Percentiles rank a stretch among this genome's conserved stretches.
These are phyloP conservation scores for Ceriagrion tenellum DNA, from an alignment of 2,888 invertebrate genomes.

Conservation along the genomic window DNA sequence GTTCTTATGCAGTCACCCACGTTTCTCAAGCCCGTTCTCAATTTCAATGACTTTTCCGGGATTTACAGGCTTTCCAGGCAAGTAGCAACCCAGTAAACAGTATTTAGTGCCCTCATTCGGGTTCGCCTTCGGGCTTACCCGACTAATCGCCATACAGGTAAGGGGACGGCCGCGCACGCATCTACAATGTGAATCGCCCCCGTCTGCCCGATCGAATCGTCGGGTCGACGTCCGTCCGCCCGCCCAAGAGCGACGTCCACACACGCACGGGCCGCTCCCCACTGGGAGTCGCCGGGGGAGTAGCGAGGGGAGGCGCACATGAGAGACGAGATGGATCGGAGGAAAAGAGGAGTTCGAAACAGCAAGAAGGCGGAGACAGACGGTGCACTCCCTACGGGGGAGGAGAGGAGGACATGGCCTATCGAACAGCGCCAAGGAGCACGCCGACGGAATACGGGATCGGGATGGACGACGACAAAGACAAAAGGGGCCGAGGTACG, in stretches of 20 bases:
- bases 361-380: background rate
- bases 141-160: too few relatives aligned
- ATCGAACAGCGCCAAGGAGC: background rate
- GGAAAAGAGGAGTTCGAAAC: background rate
- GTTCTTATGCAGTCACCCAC: too few relatives aligned
- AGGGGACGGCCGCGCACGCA: too few relatives aligned
- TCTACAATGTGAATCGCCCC: background rate
- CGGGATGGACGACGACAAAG: background rate
- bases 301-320: background rate
- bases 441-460: background rate
- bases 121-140: too few relatives aligned
- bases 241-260: background rate
- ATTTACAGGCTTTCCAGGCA: too few relatives aligned
- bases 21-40: too few relatives aligned
- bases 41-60: too few relatives aligned
- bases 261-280: background rate
- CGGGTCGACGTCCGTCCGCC: background rate
- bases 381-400: background rate
- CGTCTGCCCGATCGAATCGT: background rate
- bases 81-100: too few relatives aligned
- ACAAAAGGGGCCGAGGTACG: conserved; percentile 2
- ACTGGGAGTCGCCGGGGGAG: background rate
- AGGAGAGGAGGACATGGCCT: background rate
- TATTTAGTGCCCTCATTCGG: too few relatives aligned
- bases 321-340: background rate